These are phyloP conservation scores for Lagria hirta DNA, from an alignment of 2,888 invertebrate species.

Conservation along the genomic window DNA sequence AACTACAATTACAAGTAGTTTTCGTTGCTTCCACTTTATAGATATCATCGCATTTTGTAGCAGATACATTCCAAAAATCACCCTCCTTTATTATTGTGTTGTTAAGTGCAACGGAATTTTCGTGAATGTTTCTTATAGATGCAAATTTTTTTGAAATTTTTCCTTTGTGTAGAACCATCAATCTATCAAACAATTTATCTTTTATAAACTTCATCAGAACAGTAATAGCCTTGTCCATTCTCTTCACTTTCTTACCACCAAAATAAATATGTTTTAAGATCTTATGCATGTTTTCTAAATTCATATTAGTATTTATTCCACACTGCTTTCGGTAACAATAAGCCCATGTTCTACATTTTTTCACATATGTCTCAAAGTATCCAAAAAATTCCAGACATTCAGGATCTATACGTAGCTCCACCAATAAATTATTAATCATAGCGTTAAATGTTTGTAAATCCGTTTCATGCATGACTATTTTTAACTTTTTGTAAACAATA, in stretches of 20 bases:
- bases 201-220: slow-evolving; percentile 33
- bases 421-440: slow-evolving; percentile 22
- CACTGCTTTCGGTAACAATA: slow-evolving; percentile 23
- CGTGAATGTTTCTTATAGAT: slow-evolving; percentile 17
- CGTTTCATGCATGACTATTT: slow-evolving; percentile 25
- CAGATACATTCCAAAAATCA: slow-evolving; percentile 15
- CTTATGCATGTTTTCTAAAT: slow-evolving; percentile 29
- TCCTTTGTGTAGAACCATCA: slow-evolving; percentile 33
- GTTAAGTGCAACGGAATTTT: slow-evolving; percentile 14
- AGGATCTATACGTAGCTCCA: slow-evolving; percentile 8
- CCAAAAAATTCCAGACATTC: slow-evolving; percentile 21
- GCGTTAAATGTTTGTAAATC: slow-evolving; percentile 23
- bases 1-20: slow-evolving; percentile 19
- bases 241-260: slow-evolving; percentile 30
- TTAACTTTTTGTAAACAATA: slow-evolving; percentile 14
- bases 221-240: slow-evolving; percentile 32
- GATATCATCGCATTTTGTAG: slow-evolving; percentile 7
- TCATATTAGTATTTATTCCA: slow-evolving; percentile 24
- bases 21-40: slow-evolving; percentile 10
- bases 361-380: slow-evolving; percentile 26
- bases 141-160: slow-evolving; percentile 30
- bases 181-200: slow-evolving; percentile 32
- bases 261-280: slow-evolving; percentile 32
- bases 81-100: slow-evolving; percentile 6
- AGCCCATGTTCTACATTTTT: slow-evolving; percentile 27